Base-by-base conservation (phyloP, 2,797 vertebrate genomes). In the Rhincodon typus region DNA sequence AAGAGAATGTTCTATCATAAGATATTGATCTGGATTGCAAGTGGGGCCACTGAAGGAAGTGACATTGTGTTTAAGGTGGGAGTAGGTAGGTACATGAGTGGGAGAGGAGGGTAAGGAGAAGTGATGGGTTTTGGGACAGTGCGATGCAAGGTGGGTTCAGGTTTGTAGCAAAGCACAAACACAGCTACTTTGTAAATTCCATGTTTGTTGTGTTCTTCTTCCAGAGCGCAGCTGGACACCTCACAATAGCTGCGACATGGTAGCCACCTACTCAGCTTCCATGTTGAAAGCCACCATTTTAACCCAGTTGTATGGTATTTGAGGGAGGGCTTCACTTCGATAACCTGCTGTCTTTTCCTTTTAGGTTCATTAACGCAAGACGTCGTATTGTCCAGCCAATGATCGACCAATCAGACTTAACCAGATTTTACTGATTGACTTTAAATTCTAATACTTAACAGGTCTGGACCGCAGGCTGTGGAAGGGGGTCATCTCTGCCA, bases 351-450 rank as follows among this genome's bases (percentile, higher is more conserved):
- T 53, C 27, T 34, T 38, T 90, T 66, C 42, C 1, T 1, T 67
- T 46, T 17, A 95, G 95, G 95, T 95, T 95, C 46, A 95, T 95
- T n/a, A 95, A 95, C 15, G 95, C 95, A 42, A 95, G 95, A 72
- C 95, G 95, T 30, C 74, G 95, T 4, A 95, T 95, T 7, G 95
- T 95, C 10, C 95, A 95, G 95, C 95, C 95, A 6, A 95, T 95
- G 95, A 95, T 95, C 4, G 95, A 95, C 38, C 95, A 95, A 72
- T 95, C 95, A 10, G 88, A 95, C 66, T 82, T n/a, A n/a, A n/a
- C n/a, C n/a, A n/a, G n/a, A 25, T 25, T n/a, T 67, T 19, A 13
- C 69, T 95, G 27, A 72, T 95, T 95, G 42, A 27, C 50, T n/a
- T n/a, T n/a, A n/a, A n/a, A n/a, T n/a, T n/a, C n/a, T n/a, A n/a